These are phyloP conservation scores for Scotopteryx bipunctaria DNA, from an alignment of 2,888 invertebrate genomes.

Conservation along the genomic window DNA sequence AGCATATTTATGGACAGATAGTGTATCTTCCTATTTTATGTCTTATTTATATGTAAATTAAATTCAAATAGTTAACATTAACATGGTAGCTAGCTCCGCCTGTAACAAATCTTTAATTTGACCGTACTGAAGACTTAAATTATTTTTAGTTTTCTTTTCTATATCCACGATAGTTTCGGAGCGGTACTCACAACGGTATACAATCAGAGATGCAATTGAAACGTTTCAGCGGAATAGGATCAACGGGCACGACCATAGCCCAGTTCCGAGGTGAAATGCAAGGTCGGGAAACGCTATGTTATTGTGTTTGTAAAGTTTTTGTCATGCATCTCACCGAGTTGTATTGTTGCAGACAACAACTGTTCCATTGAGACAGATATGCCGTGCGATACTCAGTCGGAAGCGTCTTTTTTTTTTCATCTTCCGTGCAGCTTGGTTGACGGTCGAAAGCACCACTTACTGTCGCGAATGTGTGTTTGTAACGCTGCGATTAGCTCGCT, in stretches of 20 bases:
- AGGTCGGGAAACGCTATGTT: conserved; percentile 66
- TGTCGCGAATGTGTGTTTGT: conserved; percentile 61
- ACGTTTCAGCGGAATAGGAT: conserved; percentile 58
- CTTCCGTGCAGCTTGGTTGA: conserved; percentile 63
- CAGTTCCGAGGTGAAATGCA: conserved; percentile 71
- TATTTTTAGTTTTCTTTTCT: conserved; percentile 45
- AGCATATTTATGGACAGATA: conserved; percentile 19
- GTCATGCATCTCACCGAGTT: conserved; percentile 70
- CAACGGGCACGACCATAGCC: conserved; percentile 69
- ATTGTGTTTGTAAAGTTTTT: conserved; percentile 73
- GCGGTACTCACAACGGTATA: conserved; percentile 74
- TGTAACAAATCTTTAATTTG: conserved; percentile 15
- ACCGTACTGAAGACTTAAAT: conserved; percentile 28
- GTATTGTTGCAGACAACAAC: conserved; percentile 66
- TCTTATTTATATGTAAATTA: conserved; percentile 28
- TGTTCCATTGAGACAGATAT: conserved; percentile 72
- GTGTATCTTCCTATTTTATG: conserved; percentile 22
- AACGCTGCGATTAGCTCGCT: conserved; percentile 50
- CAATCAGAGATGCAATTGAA: conserved; percentile 65
- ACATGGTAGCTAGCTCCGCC: conserved; percentile 19
- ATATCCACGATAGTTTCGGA: conserved; percentile 57
- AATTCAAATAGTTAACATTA: conserved; percentile 17
- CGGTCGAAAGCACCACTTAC: conserved; percentile 65
- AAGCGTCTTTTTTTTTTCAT: conserved; percentile 52
- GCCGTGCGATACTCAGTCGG: conserved; percentile 71